Evolutionary conservation across 2,797 vertebrate species (phyloP).

Genomic region (Pelochelys cantorii): DNA sequence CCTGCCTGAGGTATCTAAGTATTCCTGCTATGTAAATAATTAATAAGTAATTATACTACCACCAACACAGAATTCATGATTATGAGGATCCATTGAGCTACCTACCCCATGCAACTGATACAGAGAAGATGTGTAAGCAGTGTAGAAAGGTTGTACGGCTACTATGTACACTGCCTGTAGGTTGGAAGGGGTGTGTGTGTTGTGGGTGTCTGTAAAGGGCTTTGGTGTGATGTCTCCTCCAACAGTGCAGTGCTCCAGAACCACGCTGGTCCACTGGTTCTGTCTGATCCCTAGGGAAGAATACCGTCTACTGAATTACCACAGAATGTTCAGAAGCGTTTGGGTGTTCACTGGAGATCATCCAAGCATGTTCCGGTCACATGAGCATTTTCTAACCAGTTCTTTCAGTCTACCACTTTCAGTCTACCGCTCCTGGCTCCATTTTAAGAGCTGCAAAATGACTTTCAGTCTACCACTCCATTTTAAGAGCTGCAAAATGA

Average conservation of each 20-base stretch:
- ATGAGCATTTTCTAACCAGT: not conserved
- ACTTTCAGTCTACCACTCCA: not conserved
- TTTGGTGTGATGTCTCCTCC: not conserved
- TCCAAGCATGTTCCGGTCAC: not conserved
- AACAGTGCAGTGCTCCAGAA: not conserved
- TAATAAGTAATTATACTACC: not conserved
- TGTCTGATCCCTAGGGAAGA: not conserved
- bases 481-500: constrained; percentile 35
- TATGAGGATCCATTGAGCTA: rapidly evolving
- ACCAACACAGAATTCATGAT: not conserved
- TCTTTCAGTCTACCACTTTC: not conserved
- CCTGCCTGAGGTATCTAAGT: rapidly evolving
- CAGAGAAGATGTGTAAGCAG: not conserved
- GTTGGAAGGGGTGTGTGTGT: not conserved
- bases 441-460: too few species aligned
- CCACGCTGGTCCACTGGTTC: not conserved
- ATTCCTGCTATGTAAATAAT: rapidly evolving
- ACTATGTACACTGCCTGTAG: not conserved
- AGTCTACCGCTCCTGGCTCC: too few species aligned
- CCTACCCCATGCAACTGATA: not conserved
- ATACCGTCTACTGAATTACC: not conserved
- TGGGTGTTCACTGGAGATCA: not conserved
- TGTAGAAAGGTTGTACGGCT: not conserved
- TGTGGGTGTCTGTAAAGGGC: too few species aligned
- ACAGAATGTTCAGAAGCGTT: not conserved